Base-by-base conservation (phyloP, 2,113 vertebrate genomes). In the Cisticola juncidis region DNA sequence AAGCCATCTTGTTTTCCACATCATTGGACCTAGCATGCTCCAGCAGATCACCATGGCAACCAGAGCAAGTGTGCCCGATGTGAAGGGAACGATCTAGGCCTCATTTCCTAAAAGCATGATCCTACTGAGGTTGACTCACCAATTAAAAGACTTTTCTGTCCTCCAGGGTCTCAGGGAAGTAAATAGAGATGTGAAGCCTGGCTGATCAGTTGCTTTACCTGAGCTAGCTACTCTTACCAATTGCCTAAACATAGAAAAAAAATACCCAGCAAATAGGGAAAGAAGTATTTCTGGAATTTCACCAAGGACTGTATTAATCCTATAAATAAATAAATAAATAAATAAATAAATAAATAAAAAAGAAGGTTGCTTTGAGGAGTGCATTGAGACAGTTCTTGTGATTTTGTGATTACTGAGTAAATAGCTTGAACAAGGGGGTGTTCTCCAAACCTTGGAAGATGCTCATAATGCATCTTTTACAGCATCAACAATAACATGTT, bases 1-100 rank as follows among this genome's bases (percentile, higher is more conserved):
- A 97, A 95, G 98, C 97, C 98, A 98, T 97, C 94, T 98, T 98
- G 97, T 97, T 98, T 98, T 97, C 97, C 97, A 97, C 97, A 96
- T 98, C 97, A 93, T 51, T 97, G 96, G 97, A 96, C 95, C 91
- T 87, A 92, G 86, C 93, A 85, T 94, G 91, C 97, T 61, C 94
- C 94, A 96, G 95, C 88, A 96, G 86, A 97, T 98, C 94, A 48
- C 98, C 97, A 98, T 98, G 96, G 97, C 95, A 98, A 98, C 97
- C 92, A 61, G 80, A 88, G 76, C 81, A 14, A 93, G 81, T 94
- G 89, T 91, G 92, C 96, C 97, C 58, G 22, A 93, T 97, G 95
- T 90, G 96, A 97, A 97, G 94, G 96, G 87, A 97, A 96, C 7
- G 9, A 76, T 93, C 81, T 86, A 98, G 98, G 92, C 94, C 97